Percentiles rank a stretch among this genome's conserved stretches.
phyloP scores from a whole-genome alignment of 37 sponge, comb jelly and placozoan species.

The Aphrocallistes beatrix region DNA sequence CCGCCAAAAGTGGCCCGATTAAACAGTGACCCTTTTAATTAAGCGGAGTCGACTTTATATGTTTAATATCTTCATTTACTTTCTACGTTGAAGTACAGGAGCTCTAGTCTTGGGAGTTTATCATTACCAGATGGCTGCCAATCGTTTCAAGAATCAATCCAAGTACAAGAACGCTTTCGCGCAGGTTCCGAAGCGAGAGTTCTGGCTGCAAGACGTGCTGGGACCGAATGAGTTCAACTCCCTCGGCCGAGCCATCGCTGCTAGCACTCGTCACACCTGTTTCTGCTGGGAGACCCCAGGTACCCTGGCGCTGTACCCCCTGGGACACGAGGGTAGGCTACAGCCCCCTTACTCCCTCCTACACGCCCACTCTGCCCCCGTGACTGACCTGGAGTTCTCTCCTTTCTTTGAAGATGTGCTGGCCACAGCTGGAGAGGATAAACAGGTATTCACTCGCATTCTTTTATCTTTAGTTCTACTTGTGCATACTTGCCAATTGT shows the following conservation, averaged over 20 bases:
- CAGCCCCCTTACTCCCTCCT: background rate
- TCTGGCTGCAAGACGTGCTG: constrained; percentile 23
- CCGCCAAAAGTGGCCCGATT: no score
- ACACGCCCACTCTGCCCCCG: constrained; percentile 26
- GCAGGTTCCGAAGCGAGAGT: constrained; percentile 59
- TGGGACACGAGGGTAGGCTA: background rate
- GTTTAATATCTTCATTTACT: no score
- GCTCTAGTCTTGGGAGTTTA: no score
- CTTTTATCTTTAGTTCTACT: no score
- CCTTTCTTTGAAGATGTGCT: constrained; percentile 59
- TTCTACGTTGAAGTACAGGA: no score
- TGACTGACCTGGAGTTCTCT: constrained; percentile 74
- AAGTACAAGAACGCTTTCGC: constrained; percentile 65
- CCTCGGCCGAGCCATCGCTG: background rate
- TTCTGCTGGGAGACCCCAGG: constrained; percentile 19
- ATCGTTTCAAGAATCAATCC: constrained; percentile 61
- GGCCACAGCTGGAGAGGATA: constrained; percentile 69
- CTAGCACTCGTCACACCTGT: background rate
- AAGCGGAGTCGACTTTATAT: no score
- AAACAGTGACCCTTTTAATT: no score
- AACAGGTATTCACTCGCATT: no score
- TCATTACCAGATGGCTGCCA: constrained; percentile 29
- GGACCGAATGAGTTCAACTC: constrained; percentile 1
- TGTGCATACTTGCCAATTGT: no score
- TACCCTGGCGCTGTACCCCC: background rate